Percentiles rank a stretch among this genome's conserved stretches.
These are phyloP conservation scores for Corythaixoides concolor DNA, from an alignment of 2,113 vertebrate genomes.

Conservation along the genomic window DNA sequence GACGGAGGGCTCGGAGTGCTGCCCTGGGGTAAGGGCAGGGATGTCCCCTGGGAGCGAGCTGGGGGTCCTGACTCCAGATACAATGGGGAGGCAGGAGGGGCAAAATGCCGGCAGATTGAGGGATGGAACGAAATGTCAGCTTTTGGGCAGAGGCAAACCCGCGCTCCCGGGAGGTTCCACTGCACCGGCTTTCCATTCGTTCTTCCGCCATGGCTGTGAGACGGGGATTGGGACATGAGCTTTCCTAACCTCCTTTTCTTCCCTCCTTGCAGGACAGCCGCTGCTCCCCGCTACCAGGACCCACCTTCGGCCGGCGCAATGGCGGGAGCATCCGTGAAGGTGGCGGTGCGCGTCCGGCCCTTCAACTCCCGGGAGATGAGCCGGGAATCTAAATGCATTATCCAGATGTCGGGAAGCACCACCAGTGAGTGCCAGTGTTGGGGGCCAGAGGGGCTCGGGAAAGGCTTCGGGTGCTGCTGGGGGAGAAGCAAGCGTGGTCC, in stretches of 20 bases:
- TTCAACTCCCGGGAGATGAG: constrained; percentile 96
- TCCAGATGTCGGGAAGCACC: constrained; percentile 97
- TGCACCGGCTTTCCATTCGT: background rate
- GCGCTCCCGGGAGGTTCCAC: accelerated
- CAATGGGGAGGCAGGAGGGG: accelerated
- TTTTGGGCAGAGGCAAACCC: accelerated
- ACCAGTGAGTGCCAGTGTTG: constrained; percentile 85
- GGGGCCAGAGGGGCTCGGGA: background rate
- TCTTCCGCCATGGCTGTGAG: accelerated
- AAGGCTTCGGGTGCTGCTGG: background rate
- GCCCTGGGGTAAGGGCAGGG: background rate
- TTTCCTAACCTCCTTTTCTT: background rate
- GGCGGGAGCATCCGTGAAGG: constrained; percentile 97
- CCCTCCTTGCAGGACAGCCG: background rate
- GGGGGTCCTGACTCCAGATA: background rate
- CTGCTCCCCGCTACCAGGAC: background rate
- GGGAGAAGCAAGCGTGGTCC: accelerated
- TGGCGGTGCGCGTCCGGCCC: constrained; percentile 95
- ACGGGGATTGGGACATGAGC: accelerated
- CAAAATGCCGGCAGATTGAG: background rate
- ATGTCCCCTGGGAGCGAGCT: background rate
- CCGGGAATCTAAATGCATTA: constrained; percentile 96
- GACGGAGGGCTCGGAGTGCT: background rate
- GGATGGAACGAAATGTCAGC: background rate
- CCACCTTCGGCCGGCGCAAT: constrained; percentile 61